Evolutionary conservation across 2,113 vertebrate species (phyloP).

Genomic region (Sprattus sprattus): DNA sequence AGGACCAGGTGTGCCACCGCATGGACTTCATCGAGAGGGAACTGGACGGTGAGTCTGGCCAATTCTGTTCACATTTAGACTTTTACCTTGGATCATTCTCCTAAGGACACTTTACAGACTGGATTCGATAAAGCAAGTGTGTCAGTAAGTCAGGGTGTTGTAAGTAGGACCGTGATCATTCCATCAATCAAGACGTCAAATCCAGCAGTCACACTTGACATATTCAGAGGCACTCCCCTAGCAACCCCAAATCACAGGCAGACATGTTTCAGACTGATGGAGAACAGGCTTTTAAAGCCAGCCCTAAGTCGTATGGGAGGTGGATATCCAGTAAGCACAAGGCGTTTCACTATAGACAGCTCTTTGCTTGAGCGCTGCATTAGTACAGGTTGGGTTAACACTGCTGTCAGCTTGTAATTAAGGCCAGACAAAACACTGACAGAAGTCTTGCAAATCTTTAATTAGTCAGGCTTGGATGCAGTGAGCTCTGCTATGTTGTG

Average conservation of each 20-base stretch:
- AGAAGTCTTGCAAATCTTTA: background rate
- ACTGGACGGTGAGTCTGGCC: slow-evolving; percentile 78
- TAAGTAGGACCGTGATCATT: background rate
- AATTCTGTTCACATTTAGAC: background rate
- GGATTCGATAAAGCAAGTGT: background rate
- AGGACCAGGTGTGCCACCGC: slow-evolving; percentile 90
- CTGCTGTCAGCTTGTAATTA: slow-evolving; percentile 7
- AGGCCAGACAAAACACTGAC: slow-evolving; percentile 8
- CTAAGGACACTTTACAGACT: background rate
- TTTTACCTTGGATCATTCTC: background rate
- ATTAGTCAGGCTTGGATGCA: background rate
- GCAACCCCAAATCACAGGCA: background rate
- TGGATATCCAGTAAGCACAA: background rate
- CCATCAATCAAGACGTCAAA: background rate
- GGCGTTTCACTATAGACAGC: background rate
- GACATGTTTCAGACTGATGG: background rate
- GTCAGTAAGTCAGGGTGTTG: too few species aligned
- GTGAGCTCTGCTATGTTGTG: background rate
- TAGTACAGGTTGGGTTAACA: background rate
- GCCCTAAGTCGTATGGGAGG: background rate
- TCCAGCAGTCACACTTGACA: background rate
- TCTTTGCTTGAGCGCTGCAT: background rate
- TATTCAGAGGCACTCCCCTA: background rate
- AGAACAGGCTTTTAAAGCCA: background rate
- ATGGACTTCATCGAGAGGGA: slow-evolving; percentile 98